phyloP scores from a whole-genome alignment of 2,888 invertebrate species.

The Shargacucullia verbasci region DNA sequence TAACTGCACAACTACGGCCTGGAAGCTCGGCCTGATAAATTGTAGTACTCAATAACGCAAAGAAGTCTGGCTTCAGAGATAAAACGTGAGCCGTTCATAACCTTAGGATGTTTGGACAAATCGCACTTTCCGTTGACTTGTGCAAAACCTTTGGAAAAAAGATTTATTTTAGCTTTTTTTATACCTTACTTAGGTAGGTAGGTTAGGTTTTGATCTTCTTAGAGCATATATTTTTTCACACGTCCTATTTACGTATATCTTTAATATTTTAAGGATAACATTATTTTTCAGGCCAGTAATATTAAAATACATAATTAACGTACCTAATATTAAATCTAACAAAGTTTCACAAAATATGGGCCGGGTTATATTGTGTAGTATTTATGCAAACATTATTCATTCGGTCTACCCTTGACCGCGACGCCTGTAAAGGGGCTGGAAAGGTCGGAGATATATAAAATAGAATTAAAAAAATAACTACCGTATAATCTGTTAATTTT shows the following conservation, averaged over 20 bases:
- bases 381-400: conserved; percentile 48
- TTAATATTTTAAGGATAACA: too few relatives aligned
- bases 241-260: too few relatives aligned
- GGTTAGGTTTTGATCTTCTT: too few relatives aligned
- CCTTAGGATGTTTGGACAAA: conserved; percentile 17
- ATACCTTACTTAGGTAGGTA: too few relatives aligned
- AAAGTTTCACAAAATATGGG: neutral
- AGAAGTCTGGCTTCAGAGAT: conserved; percentile 36
- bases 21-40: conserved; percentile 39
- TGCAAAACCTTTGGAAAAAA: conserved; percentile 1
- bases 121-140: conserved; percentile 6
- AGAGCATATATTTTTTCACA: too few relatives aligned
- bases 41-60: conserved; percentile 34
- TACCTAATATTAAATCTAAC: conserved; percentile 5
- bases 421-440: conserved; percentile 33
- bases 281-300: neutral
- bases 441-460: conserved; percentile 26
- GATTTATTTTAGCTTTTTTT: neutral
- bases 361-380: conserved; percentile 14
- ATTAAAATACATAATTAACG: neutral
- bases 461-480: conserved; percentile 40
- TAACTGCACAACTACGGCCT: conserved; percentile 18
- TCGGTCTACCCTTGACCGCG: conserved; percentile 16
- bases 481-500: conserved; percentile 24
- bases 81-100: conserved; percentile 28